Conservation (phyloP, 2,888 invertebrate species). For the Drosophila histrio region DNA sequence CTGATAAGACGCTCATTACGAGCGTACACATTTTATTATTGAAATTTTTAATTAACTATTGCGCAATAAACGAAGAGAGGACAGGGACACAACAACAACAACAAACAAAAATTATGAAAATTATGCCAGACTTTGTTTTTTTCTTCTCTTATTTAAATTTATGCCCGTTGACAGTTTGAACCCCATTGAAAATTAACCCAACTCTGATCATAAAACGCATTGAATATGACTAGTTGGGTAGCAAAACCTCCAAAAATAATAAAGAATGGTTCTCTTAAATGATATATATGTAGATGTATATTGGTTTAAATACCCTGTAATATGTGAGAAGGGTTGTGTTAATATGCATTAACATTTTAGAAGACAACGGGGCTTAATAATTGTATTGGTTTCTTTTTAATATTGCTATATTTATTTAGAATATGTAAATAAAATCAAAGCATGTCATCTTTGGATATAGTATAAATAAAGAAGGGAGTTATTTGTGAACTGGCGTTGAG, state of each 20-base stretch:
- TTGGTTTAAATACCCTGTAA: slow-evolving; percentile 27
- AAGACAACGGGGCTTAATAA: too few relatives aligned
- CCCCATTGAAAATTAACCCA: slow-evolving; percentile 71
- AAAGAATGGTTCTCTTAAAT: slow-evolving; percentile 15
- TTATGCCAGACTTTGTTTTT: slow-evolving; percentile 44
- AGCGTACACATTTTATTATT: slow-evolving; percentile 67
- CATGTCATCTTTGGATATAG: too few relatives aligned
- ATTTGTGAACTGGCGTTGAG: too few relatives aligned
- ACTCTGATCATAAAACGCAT: slow-evolving; percentile 68
- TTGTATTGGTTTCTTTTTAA: too few relatives aligned
- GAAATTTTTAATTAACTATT: slow-evolving; percentile 76
- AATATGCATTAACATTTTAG: too few relatives aligned
- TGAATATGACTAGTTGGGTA: slow-evolving; percentile 49
- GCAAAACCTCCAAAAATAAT: slow-evolving; percentile 15
- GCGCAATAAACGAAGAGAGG: slow-evolving; percentile 49
- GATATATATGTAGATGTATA: not conserved
- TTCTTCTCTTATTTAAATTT: slow-evolving; percentile 64
- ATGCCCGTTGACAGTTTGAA: slow-evolving; percentile 74
- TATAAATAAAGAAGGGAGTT: too few relatives aligned
- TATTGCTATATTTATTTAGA: too few relatives aligned
- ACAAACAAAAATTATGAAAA: slow-evolving; percentile 61
- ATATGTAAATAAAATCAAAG: too few relatives aligned
- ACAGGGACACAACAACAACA: too few relatives aligned
- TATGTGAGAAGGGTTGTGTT: not conserved
- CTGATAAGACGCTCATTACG: slow-evolving; percentile 70